phyloP scores from a whole-genome alignment of 2,113 vertebrate genomes.

The Chionodraco myersi region DNA sequence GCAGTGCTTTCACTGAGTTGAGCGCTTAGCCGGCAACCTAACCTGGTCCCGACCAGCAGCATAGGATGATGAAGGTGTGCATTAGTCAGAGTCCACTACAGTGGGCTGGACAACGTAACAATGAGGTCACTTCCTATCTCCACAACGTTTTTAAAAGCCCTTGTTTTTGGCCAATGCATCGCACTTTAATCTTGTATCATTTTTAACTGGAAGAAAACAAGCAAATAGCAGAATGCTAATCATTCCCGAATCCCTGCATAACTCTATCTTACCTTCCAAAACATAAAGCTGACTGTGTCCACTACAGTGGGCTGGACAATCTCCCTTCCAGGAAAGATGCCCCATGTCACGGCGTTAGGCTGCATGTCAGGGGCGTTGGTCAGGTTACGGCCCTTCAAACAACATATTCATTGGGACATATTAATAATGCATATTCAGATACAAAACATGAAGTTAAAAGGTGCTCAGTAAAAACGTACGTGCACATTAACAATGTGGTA shows the following conservation, averaged over 20 bases:
- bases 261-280: slow-evolving; percentile 92
- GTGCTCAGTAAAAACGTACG: slow-evolving; percentile 73
- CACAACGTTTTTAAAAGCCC: neutral
- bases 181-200: neutral
- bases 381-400: slow-evolving; percentile 89
- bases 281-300: slow-evolving; percentile 97
- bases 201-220: neutral
- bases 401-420: neutral
- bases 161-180: no score
- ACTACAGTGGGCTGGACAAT: slow-evolving; percentile 97
- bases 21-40: no score
- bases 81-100: no score
- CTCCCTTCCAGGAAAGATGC: slow-evolving; percentile 97
- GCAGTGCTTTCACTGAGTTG: no score
- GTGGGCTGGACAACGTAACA: no score
- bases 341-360: slow-evolving; percentile 97
- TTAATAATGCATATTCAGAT: neutral
- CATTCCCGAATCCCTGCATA: neutral
- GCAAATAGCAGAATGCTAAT: neutral
- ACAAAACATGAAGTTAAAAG: neutral
- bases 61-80: neutral
- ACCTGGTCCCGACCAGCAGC: no score
- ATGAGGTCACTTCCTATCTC: no score
- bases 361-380: slow-evolving; percentile 94
- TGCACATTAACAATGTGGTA: slow-evolving; percentile 97